Evolutionary conservation across 2,113 vertebrate species (phyloP).

Genomic region (Plecotus auritus): DNA sequence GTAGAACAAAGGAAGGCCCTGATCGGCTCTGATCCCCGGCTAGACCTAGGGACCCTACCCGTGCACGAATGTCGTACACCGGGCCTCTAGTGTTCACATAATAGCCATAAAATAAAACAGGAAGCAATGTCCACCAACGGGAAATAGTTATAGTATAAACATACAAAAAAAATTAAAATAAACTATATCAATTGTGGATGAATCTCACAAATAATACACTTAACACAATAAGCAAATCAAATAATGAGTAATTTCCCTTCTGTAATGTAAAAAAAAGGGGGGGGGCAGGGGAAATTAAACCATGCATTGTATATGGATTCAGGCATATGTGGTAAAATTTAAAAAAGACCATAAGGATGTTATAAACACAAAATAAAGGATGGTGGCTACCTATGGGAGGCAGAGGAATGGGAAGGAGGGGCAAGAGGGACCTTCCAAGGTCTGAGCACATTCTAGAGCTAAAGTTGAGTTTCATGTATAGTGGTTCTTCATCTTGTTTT

Average conservation of each 20-base stretch:
- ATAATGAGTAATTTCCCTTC: not conserved
- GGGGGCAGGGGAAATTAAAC: not conserved
- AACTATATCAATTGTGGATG: not conserved
- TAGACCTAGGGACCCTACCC: no score
- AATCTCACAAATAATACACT: not conserved
- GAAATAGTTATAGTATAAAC: not conserved
- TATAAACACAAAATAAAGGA: not conserved
- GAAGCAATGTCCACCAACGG: not conserved
- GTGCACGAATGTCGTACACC: no score
- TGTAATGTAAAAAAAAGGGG: not conserved
- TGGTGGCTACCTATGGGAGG: not conserved
- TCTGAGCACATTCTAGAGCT: not conserved
- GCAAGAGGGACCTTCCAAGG: not conserved
- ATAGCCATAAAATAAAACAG: not conserved
- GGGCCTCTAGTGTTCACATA: not conserved
- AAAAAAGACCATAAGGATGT: not conserved
- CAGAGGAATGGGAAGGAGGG: not conserved
- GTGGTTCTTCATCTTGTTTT: not conserved
- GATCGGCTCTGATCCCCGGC: no score
- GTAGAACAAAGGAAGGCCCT: no score
- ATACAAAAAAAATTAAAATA: not conserved
- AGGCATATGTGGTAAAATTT: not conserved
- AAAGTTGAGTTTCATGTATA: not conserved
- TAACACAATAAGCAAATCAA: not conserved
- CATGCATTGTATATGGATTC: not conserved